Evolutionary conservation across 2,888 invertebrate genomes (phyloP), one percentile per base, ranked within the genome.

Genomic region (Lumbricus terrestris): DNA sequence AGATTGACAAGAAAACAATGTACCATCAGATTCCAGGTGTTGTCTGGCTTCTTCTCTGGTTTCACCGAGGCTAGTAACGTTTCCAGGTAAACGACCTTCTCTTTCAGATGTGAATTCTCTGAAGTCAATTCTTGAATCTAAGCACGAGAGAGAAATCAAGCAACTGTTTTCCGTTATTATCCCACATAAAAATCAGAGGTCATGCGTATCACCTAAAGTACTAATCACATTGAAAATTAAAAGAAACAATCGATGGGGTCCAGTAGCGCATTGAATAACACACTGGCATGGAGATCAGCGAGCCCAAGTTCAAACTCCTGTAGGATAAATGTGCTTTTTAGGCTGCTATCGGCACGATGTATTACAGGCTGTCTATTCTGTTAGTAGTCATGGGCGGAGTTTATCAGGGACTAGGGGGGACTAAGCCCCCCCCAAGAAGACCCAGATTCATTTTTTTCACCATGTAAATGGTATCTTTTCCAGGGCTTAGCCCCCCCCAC

Each of bases 91-190:
- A 97, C 96, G 93, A 98, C 96, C 93, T 98, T 96, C 94, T 96
- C 97, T 95, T 97, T 97, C 94, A 98, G 97, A 83, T 97, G 96
- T 92, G 96, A 96, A 95, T 98, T 97, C 94, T 98, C 98, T 92
- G 97, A 96, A 95, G 98, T 98, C 93, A 98, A 95, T 93, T 97
- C 96, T 94, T 97, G 97, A 92, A 94, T 93, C 94, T 94, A 91
- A 29, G 40, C 38, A 38, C 18, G 34, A 29, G 18, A 88, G 35
- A 33, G 18, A 40, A 20, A 88, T n/a, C 88, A 33, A n/a, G 8
- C n/a, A n/a, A 69, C 69, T n/a, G 29, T 1, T 69, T 69, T 35
- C 1, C 34, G 18, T 69, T 35, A 89, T 54, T 69, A 69, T n/a
- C 47, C 20, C 47, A 47, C 47, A 47, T 18, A 13, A 47, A 16